phyloP scores from a whole-genome alignment of 2,888 invertebrate species.

The Trichacis sp. region DNA sequence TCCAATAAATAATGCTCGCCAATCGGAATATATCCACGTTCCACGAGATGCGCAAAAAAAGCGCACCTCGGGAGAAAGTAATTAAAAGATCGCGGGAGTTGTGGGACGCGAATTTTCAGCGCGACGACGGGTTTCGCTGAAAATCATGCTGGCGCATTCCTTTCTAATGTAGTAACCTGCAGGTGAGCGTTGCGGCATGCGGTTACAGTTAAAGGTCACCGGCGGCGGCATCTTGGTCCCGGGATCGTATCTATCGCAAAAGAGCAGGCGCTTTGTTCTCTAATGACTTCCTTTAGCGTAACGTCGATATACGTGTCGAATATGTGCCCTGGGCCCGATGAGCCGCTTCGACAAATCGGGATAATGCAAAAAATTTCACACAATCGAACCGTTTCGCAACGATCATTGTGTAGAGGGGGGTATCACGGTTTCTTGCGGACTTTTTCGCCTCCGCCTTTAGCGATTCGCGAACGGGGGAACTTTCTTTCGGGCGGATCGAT shows the following conservation, averaged over 20 bases:
- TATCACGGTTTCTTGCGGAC: too few relatives aligned
- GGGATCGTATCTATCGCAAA: conserved; percentile 50
- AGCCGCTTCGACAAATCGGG: conserved; percentile 39
- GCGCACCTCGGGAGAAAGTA: background rate
- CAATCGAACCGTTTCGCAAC: conserved; percentile 20
- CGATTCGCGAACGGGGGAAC: too few relatives aligned
- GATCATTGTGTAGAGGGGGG: too few relatives aligned
- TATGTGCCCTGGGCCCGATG: conserved; percentile 15
- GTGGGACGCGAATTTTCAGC: conserved; percentile 27
- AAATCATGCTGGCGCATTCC: conserved; percentile 49
- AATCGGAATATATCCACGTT: background rate
- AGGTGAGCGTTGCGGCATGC: conserved; percentile 59
- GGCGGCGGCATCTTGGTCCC: conserved; percentile 51
- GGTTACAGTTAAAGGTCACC: conserved; percentile 65
- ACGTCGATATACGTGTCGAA: conserved; percentile 30
- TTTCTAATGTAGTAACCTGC: conserved; percentile 48
- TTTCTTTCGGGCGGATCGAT: too few relatives aligned
- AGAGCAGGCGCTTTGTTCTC: conserved; percentile 61
- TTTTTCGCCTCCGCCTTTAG: too few relatives aligned
- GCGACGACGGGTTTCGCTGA: conserved; percentile 33
- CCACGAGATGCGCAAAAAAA: background rate
- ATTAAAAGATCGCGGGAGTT: conserved; percentile 4
- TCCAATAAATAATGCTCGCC: background rate
- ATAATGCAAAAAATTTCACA: conserved; percentile 17
- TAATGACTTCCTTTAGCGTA: conserved; percentile 51